phyloP scores from a whole-genome alignment of 2,113 vertebrate genomes.

The Mustelus asterias region DNA sequence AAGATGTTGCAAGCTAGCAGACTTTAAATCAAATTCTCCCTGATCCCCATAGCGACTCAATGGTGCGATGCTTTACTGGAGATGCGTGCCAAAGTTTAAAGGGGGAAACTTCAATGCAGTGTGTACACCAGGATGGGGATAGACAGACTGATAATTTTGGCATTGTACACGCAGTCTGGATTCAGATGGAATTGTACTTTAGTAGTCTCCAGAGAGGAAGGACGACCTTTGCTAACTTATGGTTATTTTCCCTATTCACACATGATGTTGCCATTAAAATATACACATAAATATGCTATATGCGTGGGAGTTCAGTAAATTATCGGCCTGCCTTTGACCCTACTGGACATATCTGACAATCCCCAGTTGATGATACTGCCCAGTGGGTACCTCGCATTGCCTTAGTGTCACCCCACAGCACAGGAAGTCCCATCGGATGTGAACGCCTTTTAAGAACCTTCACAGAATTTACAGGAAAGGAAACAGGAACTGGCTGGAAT shows the following conservation, averaged over 20 bases:
- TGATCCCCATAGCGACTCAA: neutral
- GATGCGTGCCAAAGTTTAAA: neutral
- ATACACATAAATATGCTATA: neutral
- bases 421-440: neutral
- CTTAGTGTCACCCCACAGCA: neutral
- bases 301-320: neutral
- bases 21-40: neutral
- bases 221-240: neutral
- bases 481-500: conserved; percentile 33
- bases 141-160: neutral
- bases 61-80: neutral
- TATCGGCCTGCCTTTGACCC: neutral
- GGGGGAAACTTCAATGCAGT: neutral
- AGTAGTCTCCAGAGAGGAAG: neutral
- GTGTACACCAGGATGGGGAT: neutral
- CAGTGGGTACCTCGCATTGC: conserved; percentile 2
- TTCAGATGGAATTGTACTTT: neutral
- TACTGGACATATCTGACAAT: neutral
- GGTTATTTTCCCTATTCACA: neutral
- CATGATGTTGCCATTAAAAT: neutral
- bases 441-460: conserved; percentile 20
- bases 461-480: conserved; percentile 15
- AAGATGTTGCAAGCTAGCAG: neutral
- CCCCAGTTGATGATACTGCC: neutral
- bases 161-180: neutral